Conservation (phyloP, 2,113 vertebrate species). For the Electrona antarctica region DNA sequence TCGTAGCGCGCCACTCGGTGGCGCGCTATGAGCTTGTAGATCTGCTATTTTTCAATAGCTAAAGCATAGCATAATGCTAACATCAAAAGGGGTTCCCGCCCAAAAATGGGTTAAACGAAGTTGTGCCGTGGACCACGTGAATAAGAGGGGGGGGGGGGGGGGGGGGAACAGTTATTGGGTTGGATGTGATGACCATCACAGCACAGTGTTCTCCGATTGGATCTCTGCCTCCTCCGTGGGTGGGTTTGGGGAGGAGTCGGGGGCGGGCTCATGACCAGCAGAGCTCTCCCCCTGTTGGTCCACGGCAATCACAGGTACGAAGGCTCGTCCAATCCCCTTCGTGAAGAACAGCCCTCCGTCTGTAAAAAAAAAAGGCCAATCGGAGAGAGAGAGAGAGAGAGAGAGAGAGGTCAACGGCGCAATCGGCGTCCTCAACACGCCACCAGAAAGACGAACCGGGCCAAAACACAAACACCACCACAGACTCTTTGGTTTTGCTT, state of each 20-base stretch:
- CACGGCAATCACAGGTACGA: slow-evolving; percentile 75
- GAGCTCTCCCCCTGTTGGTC: slow-evolving; percentile 68
- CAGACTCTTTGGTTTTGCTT: neutral
- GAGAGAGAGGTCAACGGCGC: slow-evolving; percentile 12
- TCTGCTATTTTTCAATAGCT: too few relatives aligned
- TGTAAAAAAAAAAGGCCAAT: slow-evolving; percentile 63
- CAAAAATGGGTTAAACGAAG: too few relatives aligned
- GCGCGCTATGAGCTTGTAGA: too few relatives aligned
- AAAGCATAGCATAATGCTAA: too few relatives aligned
- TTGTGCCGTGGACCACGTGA: too few relatives aligned
- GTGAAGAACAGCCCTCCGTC: slow-evolving; percentile 77
- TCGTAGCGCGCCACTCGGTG: too few relatives aligned
- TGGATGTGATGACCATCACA: slow-evolving; percentile 72
- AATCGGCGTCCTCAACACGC: neutral
- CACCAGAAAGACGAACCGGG: neutral
- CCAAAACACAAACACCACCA: neutral
- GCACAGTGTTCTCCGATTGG: slow-evolving; percentile 86
- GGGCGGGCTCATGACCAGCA: slow-evolving; percentile 76
- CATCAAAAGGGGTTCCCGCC: too few relatives aligned
- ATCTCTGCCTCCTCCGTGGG: slow-evolving; percentile 73
- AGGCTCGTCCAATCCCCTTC: slow-evolving; percentile 76
- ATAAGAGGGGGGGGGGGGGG: too few relatives aligned
- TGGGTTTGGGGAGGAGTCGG: slow-evolving; percentile 49
- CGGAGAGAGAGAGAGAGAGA: neutral
- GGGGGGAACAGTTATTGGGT: too few relatives aligned